Percentiles rank a stretch among this genome's conserved stretches.
Conservation (phyloP, 2,113 vertebrate species). For the Lipophrys pholis region DNA sequence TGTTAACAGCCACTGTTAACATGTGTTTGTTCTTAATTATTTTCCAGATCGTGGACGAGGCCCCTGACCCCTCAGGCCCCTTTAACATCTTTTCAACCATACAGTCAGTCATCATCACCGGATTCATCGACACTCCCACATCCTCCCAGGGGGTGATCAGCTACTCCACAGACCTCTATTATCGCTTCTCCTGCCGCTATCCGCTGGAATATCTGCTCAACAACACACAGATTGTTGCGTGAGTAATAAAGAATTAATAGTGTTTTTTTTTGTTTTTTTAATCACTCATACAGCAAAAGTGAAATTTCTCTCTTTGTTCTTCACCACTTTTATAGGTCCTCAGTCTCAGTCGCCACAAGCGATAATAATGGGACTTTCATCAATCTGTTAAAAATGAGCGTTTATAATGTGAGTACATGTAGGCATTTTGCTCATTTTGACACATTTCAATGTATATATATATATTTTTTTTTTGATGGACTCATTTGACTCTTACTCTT, state of each 20-base stretch:
- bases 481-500: not conserved
- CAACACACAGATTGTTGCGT: constrained; percentile 83
- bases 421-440: not conserved
- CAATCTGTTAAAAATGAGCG: constrained; percentile 78
- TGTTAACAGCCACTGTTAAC: too few relatives aligned
- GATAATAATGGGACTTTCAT: constrained; percentile 84
- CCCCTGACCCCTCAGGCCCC: constrained; percentile 66
- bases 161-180: constrained; percentile 85
- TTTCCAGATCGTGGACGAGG: constrained; percentile 80
- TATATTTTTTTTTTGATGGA: not conserved
- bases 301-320: not conserved
- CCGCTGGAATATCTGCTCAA: constrained; percentile 85
- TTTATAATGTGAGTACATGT: constrained; percentile 79
- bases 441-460: not conserved
- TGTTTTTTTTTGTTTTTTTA: not conserved
- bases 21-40: not conserved
- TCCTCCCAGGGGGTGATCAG: constrained; percentile 75
- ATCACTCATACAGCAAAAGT: not conserved
- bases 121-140: constrained; percentile 79
- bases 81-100: constrained; percentile 79
- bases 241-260: constrained; percentile 46
- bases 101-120: constrained; percentile 82
- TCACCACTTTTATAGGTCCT: constrained; percentile 71
- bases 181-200: constrained; percentile 85
- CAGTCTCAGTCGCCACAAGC: constrained; percentile 82